Conservation (phyloP, 2,113 vertebrate species). For the Pteruthius melanotis region DNA sequence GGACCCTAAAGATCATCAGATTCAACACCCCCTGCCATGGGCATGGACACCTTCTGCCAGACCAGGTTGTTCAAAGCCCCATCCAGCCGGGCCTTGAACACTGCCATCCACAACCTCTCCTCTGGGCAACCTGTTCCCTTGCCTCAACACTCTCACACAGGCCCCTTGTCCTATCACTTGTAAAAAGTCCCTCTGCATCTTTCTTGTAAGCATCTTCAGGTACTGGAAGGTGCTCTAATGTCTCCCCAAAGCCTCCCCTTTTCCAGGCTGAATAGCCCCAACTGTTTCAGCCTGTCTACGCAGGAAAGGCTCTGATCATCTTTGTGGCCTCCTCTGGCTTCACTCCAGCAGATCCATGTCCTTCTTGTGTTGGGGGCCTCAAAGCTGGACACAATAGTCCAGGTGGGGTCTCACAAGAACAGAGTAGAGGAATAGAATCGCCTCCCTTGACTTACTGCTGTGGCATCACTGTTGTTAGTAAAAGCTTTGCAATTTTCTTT, state of each 20-base stretch:
- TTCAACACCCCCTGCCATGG: background rate
- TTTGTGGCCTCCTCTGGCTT: background rate
- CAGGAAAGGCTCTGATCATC: background rate
- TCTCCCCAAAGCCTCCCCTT: background rate
- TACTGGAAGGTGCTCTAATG: background rate
- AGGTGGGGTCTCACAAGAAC: background rate
- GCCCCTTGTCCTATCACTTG: background rate
- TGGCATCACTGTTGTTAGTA: background rate
- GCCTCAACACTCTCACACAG: background rate
- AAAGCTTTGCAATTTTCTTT: background rate
- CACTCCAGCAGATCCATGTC: background rate
- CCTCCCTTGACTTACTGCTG: rapidly evolving
- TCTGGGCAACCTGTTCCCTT: background rate
- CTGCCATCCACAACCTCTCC: background rate
- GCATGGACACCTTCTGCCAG: background rate
- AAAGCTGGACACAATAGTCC: background rate
- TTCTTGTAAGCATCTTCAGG: background rate
- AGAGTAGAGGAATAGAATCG: background rate
- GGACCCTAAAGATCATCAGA: background rate
- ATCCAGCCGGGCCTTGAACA: background rate
- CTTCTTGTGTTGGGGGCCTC: background rate
- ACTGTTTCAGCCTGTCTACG: background rate
- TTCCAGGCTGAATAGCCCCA: background rate
- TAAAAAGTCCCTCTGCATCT: background rate
- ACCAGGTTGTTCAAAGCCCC: background rate